Evolutionary conservation across 30 jellyfish, hydroid and myxozoan genomes (phyloP).

Genomic region (Rhopilema esculentum): DNA sequence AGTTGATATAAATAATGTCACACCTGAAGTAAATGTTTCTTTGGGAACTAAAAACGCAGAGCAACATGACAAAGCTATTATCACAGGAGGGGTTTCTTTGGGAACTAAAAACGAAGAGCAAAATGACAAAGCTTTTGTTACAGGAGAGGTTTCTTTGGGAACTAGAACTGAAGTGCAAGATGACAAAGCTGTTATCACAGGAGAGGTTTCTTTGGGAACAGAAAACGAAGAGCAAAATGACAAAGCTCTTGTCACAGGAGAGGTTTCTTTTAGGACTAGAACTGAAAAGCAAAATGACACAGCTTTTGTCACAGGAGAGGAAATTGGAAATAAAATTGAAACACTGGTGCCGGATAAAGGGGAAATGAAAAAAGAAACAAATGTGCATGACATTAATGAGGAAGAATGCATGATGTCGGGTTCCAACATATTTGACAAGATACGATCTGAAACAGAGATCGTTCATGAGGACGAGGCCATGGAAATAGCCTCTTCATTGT

Average conservation of each 20-base stretch:
- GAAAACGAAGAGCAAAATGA: too few relatives aligned
- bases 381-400: not conserved
- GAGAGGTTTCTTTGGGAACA: too few relatives aligned
- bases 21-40: too few relatives aligned
- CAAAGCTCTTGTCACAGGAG: not conserved
- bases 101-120: too few relatives aligned
- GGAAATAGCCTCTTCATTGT: constrained; percentile 53
- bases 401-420: not conserved
- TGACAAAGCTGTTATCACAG: too few relatives aligned
- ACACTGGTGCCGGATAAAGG: not conserved
- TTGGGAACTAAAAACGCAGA: too few relatives aligned
- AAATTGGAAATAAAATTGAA: not conserved
- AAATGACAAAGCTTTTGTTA: too few relatives aligned
- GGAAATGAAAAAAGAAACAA: not conserved
- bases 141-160: too few relatives aligned
- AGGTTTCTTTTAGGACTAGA: not conserved
- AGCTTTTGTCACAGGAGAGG: not conserved
- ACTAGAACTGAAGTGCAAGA: too few relatives aligned
- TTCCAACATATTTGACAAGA: constrained; percentile 34
- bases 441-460: constrained; percentile 21
- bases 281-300: not conserved
- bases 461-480: constrained; percentile 39
- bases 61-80: too few relatives aligned
- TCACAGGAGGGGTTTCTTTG: too few relatives aligned
- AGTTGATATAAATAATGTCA: not conserved